Evolutionary conservation across 2,888 invertebrate genomes (phyloP).

Genomic region (Eupithecia dodoneata): DNA sequence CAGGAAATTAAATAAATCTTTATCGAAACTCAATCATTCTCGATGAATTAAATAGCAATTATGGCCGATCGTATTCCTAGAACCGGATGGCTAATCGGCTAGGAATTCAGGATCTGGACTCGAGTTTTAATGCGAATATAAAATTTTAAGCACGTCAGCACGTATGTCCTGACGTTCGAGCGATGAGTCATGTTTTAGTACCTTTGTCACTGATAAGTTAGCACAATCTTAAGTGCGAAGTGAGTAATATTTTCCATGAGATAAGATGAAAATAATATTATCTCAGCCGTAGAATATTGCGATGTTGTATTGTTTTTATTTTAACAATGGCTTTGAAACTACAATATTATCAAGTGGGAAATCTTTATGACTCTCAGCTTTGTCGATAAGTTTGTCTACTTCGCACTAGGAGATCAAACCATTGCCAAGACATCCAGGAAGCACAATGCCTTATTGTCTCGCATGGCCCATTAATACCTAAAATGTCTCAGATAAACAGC

Average conservation of each 20-base stretch:
- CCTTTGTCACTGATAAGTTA: slow-evolving; percentile 10
- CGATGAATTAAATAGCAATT: slow-evolving; percentile 33
- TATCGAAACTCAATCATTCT: slow-evolving; percentile 24
- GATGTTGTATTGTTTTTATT: slow-evolving; percentile 40
- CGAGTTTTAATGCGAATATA: slow-evolving; percentile 40
- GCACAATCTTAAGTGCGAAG: slow-evolving; percentile 27
- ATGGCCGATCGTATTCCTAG: slow-evolving; percentile 42
- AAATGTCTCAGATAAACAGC: slow-evolving; percentile 58
- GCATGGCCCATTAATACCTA: slow-evolving; percentile 38
- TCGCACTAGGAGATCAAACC: slow-evolving; percentile 24
- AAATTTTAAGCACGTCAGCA: slow-evolving; percentile 46
- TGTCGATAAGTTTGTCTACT: slow-evolving; percentile 33
- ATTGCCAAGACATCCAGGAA: slow-evolving; percentile 32
- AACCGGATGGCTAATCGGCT: slow-evolving; percentile 47
- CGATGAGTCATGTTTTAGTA: slow-evolving; percentile 53
- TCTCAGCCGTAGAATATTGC: slow-evolving; percentile 35
- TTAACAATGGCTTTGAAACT: slow-evolving; percentile 23
- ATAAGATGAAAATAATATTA: slow-evolving; percentile 42
- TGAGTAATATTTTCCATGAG: slow-evolving; percentile 42
- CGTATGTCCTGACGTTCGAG: slow-evolving; percentile 47
- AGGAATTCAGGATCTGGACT: slow-evolving; percentile 56
- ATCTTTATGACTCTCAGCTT: slow-evolving; percentile 38
- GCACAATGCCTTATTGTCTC: slow-evolving; percentile 44
- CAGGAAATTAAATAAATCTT: slow-evolving; percentile 38
- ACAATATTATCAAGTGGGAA: slow-evolving; percentile 41